Conservation (phyloP, 2,888 invertebrate species). For the Cosmia trapezina region DNA sequence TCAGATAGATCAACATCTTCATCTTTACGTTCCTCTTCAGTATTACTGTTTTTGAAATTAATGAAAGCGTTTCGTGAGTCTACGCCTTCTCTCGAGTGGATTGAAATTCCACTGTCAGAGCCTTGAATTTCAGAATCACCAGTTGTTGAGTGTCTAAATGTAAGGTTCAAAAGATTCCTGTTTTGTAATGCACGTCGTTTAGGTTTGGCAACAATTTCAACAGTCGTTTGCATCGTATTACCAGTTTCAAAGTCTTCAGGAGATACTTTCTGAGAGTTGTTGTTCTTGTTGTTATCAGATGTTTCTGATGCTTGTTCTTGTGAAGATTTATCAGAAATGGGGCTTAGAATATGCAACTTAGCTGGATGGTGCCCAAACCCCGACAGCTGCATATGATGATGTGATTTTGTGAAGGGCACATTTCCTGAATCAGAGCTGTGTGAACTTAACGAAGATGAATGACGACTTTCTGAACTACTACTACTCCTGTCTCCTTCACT, state of each 20-base stretch:
- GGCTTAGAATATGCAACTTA: constrained; percentile 96
- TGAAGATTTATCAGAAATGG: constrained; percentile 97
- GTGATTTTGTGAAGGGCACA: constrained; percentile 91
- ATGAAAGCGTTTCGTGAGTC: constrained; percentile 92
- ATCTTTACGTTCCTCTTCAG: constrained; percentile 87
- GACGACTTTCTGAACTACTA: constrained; percentile 95
- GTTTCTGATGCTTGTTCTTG: constrained; percentile 96
- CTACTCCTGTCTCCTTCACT: constrained; percentile 97
- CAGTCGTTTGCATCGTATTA: constrained; percentile 84
- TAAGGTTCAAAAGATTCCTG: constrained; percentile 93
- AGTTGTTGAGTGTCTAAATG: constrained; percentile 91
- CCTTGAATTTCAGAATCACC: constrained; percentile 95
- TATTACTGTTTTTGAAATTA: constrained; percentile 91
- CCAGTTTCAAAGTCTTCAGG: constrained; percentile 91
- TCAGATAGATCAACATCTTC: constrained; percentile 93
- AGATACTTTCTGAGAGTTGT: constrained; percentile 94
- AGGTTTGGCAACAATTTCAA: constrained; percentile 89
- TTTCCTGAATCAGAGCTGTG: constrained; percentile 96
- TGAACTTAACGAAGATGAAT: constrained; percentile 95
- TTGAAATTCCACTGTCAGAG: constrained; percentile 96
- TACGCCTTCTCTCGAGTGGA: constrained; percentile 95
- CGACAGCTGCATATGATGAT: constrained; percentile 91
- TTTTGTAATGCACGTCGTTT: constrained; percentile 93
- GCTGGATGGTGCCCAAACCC: constrained; percentile 93
- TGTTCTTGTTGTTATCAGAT: constrained; percentile 94